Conservation (phyloP, 2,797 vertebrate genomes). For the Petrocephalus schoutedeni region DNA sequence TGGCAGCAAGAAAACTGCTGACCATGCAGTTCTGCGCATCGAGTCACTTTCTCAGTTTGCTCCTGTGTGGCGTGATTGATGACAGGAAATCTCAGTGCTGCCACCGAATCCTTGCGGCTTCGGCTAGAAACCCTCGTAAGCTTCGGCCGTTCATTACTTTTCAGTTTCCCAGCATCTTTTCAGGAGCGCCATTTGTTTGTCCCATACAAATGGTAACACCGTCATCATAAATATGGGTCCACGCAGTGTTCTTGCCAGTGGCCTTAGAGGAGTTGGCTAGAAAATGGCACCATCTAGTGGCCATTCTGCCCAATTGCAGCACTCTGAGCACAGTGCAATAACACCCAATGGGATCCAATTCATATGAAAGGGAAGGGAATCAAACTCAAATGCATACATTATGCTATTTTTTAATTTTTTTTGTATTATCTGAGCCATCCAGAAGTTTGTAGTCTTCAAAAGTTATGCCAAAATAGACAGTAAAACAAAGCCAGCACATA, state of each 20-base stretch:
- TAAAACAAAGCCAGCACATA: neutral
- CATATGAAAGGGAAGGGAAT: neutral
- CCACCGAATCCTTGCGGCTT: neutral
- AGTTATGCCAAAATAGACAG: constrained; percentile 22
- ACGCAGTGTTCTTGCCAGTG: neutral
- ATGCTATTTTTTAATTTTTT: constrained; percentile 7
- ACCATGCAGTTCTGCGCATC: neutral
- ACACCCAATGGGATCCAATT: neutral
- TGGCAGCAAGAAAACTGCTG: neutral
- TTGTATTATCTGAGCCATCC: neutral
- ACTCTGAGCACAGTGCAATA: neutral
- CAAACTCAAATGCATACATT: constrained; percentile 36
- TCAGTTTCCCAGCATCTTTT: neutral
- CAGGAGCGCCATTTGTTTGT: neutral
- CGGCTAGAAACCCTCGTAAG: neutral
- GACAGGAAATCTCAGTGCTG: neutral
- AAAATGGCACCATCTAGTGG: neutral
- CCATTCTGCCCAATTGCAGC: neutral
- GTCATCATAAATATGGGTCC: neutral
- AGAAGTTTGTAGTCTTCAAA: no score
- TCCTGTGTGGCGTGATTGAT: neutral
- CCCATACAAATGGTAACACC: neutral
- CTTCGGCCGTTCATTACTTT: neutral
- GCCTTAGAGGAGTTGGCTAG: neutral
- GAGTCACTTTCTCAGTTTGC: neutral